Base-by-base conservation (phyloP, 1,140 invertebrate species). In the Ostrea edulis region DNA sequence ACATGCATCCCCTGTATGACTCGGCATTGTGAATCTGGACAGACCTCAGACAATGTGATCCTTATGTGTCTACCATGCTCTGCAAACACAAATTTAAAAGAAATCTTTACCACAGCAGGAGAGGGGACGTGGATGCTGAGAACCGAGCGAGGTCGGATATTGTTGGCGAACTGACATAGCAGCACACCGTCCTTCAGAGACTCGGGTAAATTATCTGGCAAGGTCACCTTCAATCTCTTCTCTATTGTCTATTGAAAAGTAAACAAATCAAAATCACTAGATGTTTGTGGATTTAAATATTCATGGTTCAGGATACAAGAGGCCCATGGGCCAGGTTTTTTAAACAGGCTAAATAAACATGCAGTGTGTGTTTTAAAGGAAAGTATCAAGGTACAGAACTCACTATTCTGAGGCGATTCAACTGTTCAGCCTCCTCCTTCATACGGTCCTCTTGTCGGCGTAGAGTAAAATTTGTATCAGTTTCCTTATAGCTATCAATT, bases 121-220 rank as follows among this genome's bases (percentile, higher is more conserved):
- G 98, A 98, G 90, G 98, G 98, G 92, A 99, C 98, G 95, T 98
- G 98, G 88, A 99, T 98, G 93, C 97, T 98, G 83, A 97, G 97
- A 58, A 99, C 98, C 81, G 98, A 97, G 91, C 97, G 96, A 17
- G 98, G 98, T 90, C 97, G 96, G 88, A 99, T 97, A 94, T 98
- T 97, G 94, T 99, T 99, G 54, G 98, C 98, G 88, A 99, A 96
- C 95, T 99, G 98, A 94, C 98, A 99, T 12, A 99, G 95, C 85
- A 99, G 97, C 51, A 99, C 98, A 54, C 98, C 98, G 95, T 99
- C 98, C 54, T 96, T 96, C 83, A 99, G 94, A 65, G 97, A 97
- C 71, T 97, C 96, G n/a, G 97, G 96, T 88, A 99, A 95, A 94
- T 99, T 97, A 92, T 97, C 97, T 0, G 98, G 98, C 68, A 99